These are phyloP conservation scores for mouse (Mus musculus) DNA, from an alignment of 2,113 vertebrate species.

Conservation along the genomic window DNA sequence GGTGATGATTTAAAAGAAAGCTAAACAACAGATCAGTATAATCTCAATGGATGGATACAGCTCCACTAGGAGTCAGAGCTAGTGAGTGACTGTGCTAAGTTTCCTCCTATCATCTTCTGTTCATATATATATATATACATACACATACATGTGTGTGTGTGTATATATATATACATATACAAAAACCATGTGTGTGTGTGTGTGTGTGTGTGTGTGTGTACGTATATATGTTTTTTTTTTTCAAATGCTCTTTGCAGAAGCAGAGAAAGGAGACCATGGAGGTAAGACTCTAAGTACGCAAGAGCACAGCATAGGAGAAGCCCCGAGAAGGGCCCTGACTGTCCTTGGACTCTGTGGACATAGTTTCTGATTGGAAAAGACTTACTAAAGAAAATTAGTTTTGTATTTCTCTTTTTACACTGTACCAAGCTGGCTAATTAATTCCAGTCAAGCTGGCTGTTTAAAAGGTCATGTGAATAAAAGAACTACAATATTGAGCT, in stretches of 20 bases:
- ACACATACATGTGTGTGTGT: no score
- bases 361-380: slow-evolving; percentile 7
- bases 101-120: background rate
- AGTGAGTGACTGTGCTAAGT: background rate
- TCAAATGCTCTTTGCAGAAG: slow-evolving; percentile 54
- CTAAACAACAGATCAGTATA: slow-evolving; percentile 1
- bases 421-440: slow-evolving; percentile 26
- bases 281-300: background rate
- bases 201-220: no score
- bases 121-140: no score
- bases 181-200: no score
- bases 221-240: background rate
- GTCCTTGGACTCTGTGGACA: background rate
- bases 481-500: background rate
- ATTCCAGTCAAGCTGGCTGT: slow-evolving; percentile 43
- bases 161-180: no score
- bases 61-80: background rate
- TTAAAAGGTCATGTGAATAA: slow-evolving; percentile 33
- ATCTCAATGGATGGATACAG: background rate
- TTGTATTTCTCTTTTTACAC: slow-evolving; percentile 53
- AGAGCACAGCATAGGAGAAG: background rate
- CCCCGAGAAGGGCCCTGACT: background rate
- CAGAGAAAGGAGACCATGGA: slow-evolving; percentile 19
- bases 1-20: slow-evolving; percentile 66
- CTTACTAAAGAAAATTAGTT: slow-evolving; percentile 52